phyloP scores from a whole-genome alignment of 2,888 invertebrate genomes.

The Thalpophila matura region DNA sequence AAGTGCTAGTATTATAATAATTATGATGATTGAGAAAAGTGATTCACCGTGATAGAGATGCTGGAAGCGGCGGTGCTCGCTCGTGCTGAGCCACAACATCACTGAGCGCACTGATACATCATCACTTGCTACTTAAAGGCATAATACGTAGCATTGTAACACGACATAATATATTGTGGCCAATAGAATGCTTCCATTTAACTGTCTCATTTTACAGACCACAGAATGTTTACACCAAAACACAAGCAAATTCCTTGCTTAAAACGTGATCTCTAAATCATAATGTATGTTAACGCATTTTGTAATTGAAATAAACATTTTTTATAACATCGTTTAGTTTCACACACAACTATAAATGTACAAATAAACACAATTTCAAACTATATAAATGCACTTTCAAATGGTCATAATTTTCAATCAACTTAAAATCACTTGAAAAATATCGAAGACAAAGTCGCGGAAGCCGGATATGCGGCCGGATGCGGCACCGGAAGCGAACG shows the following conservation, averaged over 20 bases:
- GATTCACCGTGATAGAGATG: conserved; percentile 81
- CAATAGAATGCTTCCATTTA: neutral
- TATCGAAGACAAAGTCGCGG: conserved; percentile 11
- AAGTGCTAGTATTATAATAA: too few species aligned
- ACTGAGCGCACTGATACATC: conserved; percentile 30
- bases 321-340: neutral
- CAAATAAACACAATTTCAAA: too few species aligned
- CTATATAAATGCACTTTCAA: neutral
- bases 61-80: conserved; percentile 82
- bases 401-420: neutral
- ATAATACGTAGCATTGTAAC: neutral
- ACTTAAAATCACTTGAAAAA: neutral
- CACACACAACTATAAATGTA: neutral
- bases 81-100: conserved; percentile 85
- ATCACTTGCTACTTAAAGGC: conserved; percentile 11
- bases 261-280: too few species aligned
- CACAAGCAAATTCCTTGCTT: too few species aligned
- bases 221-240: too few species aligned
- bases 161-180: neutral
- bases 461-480: conserved; percentile 83
- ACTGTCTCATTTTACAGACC: neutral
- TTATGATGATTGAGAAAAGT: neutral
- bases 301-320: too few species aligned
- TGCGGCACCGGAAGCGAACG: conserved; percentile 82
- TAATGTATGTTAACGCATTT: too few species aligned